Evolutionary conservation across 2,888 invertebrate genomes (phyloP).

Genomic region (Cepaea hortensis): DNA sequence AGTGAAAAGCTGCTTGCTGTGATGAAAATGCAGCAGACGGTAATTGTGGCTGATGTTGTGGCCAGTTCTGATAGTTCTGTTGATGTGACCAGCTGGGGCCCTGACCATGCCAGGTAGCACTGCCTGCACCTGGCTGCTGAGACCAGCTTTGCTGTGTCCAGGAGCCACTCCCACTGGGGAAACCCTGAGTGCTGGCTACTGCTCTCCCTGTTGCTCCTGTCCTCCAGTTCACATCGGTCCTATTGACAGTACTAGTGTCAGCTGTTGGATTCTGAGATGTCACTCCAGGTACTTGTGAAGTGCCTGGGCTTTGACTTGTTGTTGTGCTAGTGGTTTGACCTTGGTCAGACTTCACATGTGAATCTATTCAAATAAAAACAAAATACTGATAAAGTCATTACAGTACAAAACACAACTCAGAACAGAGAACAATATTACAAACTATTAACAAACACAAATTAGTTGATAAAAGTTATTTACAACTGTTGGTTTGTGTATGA

Average conservation of each 20-base stretch:
- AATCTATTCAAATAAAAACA: neutral
- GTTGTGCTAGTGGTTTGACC: neutral
- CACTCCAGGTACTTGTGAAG: neutral
- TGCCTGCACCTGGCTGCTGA: constrained; percentile 15
- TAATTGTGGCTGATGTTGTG: constrained; percentile 13
- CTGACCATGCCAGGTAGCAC: constrained; percentile 57
- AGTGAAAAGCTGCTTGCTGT: constrained; percentile 17
- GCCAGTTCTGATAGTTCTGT: constrained; percentile 23
- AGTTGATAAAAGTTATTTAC: no score
- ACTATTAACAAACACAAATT: neutral
- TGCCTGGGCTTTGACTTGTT: neutral
- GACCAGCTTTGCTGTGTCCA: constrained; percentile 34
- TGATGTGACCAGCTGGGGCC: constrained; percentile 57
- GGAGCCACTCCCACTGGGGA: neutral
- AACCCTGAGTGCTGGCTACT: neutral
- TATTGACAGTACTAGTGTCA: neutral
- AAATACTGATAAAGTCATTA: neutral
- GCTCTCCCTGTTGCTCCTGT: neutral
- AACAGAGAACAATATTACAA: neutral
- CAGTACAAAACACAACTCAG: neutral
- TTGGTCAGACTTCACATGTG: constrained; percentile 11
- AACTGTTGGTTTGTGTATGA: no score
- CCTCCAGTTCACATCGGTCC: constrained; percentile 22
- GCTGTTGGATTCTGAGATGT: neutral
- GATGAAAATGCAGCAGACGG: constrained; percentile 17